Base-by-base conservation (phyloP, 2,888 invertebrate species). In the Leuctra nigra region DNA sequence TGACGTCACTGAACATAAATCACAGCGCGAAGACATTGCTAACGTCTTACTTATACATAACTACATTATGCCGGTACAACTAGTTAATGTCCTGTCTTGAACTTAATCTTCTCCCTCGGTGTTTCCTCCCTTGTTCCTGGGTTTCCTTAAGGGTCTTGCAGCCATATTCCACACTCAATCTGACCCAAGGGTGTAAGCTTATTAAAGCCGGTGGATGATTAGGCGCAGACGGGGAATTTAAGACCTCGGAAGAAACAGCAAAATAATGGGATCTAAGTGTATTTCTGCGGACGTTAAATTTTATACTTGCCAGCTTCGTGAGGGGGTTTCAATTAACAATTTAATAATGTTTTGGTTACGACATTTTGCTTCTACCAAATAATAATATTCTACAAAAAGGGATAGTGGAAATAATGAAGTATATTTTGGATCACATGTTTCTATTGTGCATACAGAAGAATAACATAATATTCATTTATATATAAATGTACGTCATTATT, bases 51-150 rank as follows among this genome's bases (percentile, higher is more conserved):
- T 29, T 20, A 35, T 50, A 20, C 35, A 50, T 50, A 50, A 50
- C 50, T 50, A n/a, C 23, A 50, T 50, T 50, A 50, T 7, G 50
- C 29, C 29, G 50, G 50, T 20, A 20, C 44, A 50, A 50, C 50
- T 35, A 50, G 50, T 50, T 50, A 50, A 50, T 50, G 35, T 33
- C 33, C 50, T 35, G 48, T 50, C 50, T 50, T 20, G 18, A 4
- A 33, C 50, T 9, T 50, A 35, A 50, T 50, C 50, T 29, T 35
- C 35, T 50, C 50, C 35, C 35, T 4, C 23, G 35, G 25, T 22
- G 50, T 33, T 50, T 50, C 50, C 50, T n/a, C 48, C 48, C 48
- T 33, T 48, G 48, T 48, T 23, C n/a, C 44, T 13, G 14, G 35
- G 20, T 23, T 50, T 23, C 25, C 47, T 13, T 35, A 50, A 44